Evolutionary conservation across 2,113 vertebrate genomes (phyloP), one percentile per base, ranked within the genome.

Genomic region (Mastomys natalensis): DNA sequence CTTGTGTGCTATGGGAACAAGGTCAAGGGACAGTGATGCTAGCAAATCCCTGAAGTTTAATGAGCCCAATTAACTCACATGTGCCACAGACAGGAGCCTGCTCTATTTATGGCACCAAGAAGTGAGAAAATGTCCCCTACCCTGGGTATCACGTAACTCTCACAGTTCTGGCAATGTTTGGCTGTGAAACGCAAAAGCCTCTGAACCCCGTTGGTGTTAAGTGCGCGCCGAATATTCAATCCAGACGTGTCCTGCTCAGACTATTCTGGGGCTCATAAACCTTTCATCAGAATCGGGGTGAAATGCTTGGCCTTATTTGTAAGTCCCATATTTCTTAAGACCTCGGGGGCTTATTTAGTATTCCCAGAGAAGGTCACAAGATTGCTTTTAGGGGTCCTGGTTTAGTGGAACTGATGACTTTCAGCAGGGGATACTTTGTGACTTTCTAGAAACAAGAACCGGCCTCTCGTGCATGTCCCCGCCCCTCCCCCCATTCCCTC

Each of bases 301-400:
- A 98, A 98, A 98, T 97, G 97, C 93, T 98, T 97, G 91, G 96
- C 95, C 95, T 97, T 98, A 97, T 97, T 97, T 97, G 97, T 97
- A 98, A 97, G 96, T 87, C 96, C 97, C 95, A 93, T 96, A 96
- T 97, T 97, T 97, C 96, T 97, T 97, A 98, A 97, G 96, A 94
- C 97, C 98, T 98, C 70, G 51, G 97, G 96, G 97, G 96, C 96
- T 98, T 95, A 96, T 97, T 97, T 97, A 93, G 93, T 94, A 97
- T 97, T 97, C 96, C 96, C 97, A 95, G 89, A 94, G 96, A 93
- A 97, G 98, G 97, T 98, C 96, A 97, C 90, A 86, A 90, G 89
- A 94, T 88, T 89, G 95, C 74, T 91, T 95, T 89, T 82, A 95
- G 93, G 91, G 84, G 78, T 96, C 92, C 95, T 95, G 97, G 88